Percentiles rank a stretch among this genome's conserved stretches.
These are phyloP conservation scores for Beroe ovata DNA, from an alignment of 37 sponge, comb jelly and placozoan genomes.

Conservation along the genomic window DNA sequence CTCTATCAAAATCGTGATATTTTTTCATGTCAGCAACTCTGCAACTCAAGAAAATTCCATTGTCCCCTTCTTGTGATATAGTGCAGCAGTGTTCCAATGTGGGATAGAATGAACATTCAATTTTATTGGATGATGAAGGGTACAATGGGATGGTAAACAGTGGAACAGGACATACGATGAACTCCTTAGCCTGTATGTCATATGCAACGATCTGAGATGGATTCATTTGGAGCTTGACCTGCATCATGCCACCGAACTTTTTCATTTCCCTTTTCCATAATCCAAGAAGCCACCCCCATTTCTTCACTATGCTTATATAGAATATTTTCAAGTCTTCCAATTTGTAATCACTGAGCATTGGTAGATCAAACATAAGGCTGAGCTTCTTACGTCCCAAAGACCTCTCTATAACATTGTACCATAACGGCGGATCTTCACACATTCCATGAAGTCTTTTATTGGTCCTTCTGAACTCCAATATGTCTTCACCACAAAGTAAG, in stretches of 20 bases:
- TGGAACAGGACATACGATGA: neutral
- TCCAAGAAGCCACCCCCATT: neutral
- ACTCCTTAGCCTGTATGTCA: neutral
- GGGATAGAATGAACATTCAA: neutral
- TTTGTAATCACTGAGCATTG: neutral
- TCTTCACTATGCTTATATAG: neutral
- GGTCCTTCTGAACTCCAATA: neutral
- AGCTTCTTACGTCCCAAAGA: neutral
- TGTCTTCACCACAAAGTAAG: neutral
- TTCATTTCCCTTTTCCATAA: neutral
- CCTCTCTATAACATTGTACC: neutral
- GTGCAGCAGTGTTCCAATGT: neutral
- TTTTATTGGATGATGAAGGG: neutral
- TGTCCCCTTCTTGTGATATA: neutral
- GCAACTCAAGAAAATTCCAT: neutral
- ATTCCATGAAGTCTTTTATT: neutral
- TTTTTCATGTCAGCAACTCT: neutral
- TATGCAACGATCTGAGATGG: neutral
- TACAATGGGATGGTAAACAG: neutral
- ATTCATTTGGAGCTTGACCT: neutral
- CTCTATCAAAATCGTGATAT: neutral
- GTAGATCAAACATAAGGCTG: neutral
- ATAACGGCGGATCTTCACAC: neutral
- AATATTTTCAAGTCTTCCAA: neutral
- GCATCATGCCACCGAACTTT: neutral